Conservation (phyloP, 2,888 invertebrate species). For the Agrotis clavis region DNA sequence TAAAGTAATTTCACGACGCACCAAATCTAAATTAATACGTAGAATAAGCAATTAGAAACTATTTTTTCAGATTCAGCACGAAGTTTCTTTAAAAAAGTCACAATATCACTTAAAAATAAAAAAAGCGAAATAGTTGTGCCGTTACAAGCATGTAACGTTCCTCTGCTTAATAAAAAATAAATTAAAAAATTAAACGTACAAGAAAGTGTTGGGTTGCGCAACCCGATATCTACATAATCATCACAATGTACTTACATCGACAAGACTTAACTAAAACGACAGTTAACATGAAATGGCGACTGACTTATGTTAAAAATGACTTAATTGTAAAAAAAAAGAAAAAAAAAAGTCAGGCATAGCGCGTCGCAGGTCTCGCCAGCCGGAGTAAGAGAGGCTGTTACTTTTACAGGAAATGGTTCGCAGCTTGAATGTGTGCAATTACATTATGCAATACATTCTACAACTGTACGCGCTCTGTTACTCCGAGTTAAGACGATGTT, state of each 20-base stretch:
- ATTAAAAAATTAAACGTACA: conserved; percentile 59
- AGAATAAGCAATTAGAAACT: conserved; percentile 47
- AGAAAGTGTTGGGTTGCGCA: conserved; percentile 70
- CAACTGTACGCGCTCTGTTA: conserved; percentile 68
- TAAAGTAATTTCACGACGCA: conserved; percentile 38
- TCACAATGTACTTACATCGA: conserved; percentile 75
- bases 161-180: conserved; percentile 66
- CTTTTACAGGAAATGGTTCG: conserved; percentile 68
- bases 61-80: conserved; percentile 58
- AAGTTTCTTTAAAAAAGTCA: conserved; percentile 30
- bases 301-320: conserved; percentile 84
- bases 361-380: conserved; percentile 62
- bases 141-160: conserved; percentile 66
- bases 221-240: conserved; percentile 68
- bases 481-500: conserved; percentile 61
- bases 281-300: conserved; percentile 86
- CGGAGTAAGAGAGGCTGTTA: conserved; percentile 59
- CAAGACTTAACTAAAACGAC: conserved; percentile 77
- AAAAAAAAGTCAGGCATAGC: conserved; percentile 74
- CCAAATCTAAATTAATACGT: conserved; percentile 54
- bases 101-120: conserved; percentile 56
- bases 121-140: conserved; percentile 70
- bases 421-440: conserved; percentile 65
- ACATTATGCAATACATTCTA: conserved; percentile 66
- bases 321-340: conserved; percentile 75